phyloP scores from a whole-genome alignment of 1,140 invertebrate genomes.

The Calliphora vicina region DNA sequence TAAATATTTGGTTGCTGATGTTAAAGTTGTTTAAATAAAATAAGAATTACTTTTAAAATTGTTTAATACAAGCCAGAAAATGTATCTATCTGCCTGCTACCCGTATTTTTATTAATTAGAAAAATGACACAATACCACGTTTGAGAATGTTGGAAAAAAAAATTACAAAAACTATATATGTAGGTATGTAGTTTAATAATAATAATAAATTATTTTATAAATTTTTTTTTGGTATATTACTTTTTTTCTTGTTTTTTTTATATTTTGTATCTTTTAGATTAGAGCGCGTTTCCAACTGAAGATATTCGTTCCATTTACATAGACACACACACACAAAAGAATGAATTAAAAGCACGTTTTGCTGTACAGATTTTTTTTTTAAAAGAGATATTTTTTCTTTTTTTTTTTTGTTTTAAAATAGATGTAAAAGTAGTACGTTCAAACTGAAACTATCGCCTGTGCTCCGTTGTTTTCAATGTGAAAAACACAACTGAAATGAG shows the following conservation, averaged over 20 bases:
- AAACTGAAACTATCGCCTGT: constrained; percentile 10
- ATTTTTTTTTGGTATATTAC: not conserved
- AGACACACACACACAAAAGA: not conserved
- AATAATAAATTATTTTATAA: too few species aligned
- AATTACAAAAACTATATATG: not conserved
- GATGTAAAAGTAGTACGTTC: not conserved
- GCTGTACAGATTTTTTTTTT: not conserved
- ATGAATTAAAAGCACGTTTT: not conserved
- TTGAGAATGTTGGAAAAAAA: not conserved
- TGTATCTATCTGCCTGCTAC: not conserved
- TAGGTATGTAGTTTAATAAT: too few species aligned
- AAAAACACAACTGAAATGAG: constrained; percentile 34
- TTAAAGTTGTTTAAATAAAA: not conserved
- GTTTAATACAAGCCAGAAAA: not conserved
- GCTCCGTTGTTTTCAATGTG: constrained; percentile 32
- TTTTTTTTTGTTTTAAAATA: not conserved
- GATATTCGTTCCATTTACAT: not conserved
- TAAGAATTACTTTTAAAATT: not conserved
- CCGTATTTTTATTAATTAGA: not conserved
- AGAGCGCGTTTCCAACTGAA: constrained; percentile 14
- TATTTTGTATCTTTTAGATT: not conserved
- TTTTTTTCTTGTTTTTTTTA: not conserved
- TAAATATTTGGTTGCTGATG: not conserved
- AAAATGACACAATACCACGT: not conserved
- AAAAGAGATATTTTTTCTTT: not conserved